Evolutionary conservation across 2,113 vertebrate genomes (phyloP).

Genomic region (Heterochromis multidens): DNA sequence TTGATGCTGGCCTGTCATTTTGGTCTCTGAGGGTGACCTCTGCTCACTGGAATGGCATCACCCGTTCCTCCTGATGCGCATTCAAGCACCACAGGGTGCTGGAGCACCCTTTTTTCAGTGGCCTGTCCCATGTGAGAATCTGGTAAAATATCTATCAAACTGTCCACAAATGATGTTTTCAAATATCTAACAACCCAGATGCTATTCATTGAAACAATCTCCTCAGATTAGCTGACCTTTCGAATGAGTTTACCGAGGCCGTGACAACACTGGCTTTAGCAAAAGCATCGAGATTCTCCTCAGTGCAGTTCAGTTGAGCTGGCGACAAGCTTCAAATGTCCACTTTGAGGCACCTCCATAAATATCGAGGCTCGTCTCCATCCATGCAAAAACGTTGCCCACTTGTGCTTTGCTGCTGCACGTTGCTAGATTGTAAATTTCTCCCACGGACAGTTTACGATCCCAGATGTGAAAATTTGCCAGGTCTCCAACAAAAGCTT

Average conservation of each 20-base stretch:
- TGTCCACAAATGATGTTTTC: slow-evolving; percentile 52
- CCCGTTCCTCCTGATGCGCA: background rate
- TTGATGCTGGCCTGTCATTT: slow-evolving; percentile 28
- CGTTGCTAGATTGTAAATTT: slow-evolving; percentile 93
- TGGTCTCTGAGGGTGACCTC: slow-evolving; percentile 19
- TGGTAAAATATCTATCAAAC: slow-evolving; percentile 39
- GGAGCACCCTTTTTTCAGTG: slow-evolving; percentile 1
- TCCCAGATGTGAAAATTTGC: slow-evolving; percentile 99
- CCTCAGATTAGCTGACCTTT: slow-evolving; percentile 28
- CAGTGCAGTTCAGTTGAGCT: slow-evolving; percentile 85
- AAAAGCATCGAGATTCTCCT: slow-evolving; percentile 15
- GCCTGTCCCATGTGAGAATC: slow-evolving; percentile 25
- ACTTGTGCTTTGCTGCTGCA: slow-evolving; percentile 91
- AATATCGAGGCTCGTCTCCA: slow-evolving; percentile 90
- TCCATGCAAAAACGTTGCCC: slow-evolving; percentile 95
- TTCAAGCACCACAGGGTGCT: slow-evolving; percentile 6
- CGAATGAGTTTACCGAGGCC: slow-evolving; percentile 24
- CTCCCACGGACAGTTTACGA: slow-evolving; percentile 87
- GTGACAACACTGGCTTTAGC: slow-evolving; percentile 49
- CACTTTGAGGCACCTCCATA: slow-evolving; percentile 95
- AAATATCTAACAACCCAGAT: slow-evolving; percentile 60
- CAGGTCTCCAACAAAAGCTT: slow-evolving; percentile 95
- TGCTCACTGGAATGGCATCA: background rate
- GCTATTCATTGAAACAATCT: slow-evolving; percentile 35
- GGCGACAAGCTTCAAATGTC: slow-evolving; percentile 97